Evolutionary conservation across 1,140 invertebrate genomes (phyloP), one percentile per base, ranked within the genome.

Genomic region (Polypedilum vanderplanki): DNA sequence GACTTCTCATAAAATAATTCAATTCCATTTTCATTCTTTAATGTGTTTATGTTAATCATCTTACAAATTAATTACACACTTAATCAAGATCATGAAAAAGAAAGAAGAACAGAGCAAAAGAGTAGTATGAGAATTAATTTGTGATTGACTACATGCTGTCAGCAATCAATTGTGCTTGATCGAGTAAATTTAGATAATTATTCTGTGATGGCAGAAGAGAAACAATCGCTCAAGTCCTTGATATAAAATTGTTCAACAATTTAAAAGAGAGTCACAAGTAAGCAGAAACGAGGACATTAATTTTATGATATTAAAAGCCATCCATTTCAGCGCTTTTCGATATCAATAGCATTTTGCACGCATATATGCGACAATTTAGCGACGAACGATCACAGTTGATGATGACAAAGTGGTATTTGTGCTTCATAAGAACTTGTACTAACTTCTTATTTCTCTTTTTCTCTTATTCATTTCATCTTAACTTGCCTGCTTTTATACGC

Each of bases 21-120:
- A 33, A 33, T 33, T 33, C 24, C 24, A 33, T 33, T 33, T 33
- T 5, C 24, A 33, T 4, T n/a, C 46, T 12, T n/a, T 57, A 57
- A 57, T 57, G n/a, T 57, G 46, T 57, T 57, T 57, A 12, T 57
- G 46, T 57, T n/a, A 57, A 57, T 57, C 46, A 57, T 57, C 46
- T 57, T 57, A 57, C 46, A 57, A 57, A 57, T 57, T 57, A 57
- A 57, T 57, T n/a, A 57, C 46, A 57, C 12, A n/a, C 46, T 57
- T 57, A 57, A 57, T 57, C 46, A 57, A 57, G 46, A 57, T 57
- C 46, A 57, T 33, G 24, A 33, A 33, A 5, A 33, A 33, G 24
- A 5, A 33, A 33, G 24, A 1, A 33, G 24, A 33, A 33, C 1
- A 33, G 24, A 33, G 24, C 46, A n/a, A n/a, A n/a, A 12, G 46